Evolutionary conservation across 2,113 vertebrate genomes (phyloP).

Genomic region (Cottus gobio): DNA sequence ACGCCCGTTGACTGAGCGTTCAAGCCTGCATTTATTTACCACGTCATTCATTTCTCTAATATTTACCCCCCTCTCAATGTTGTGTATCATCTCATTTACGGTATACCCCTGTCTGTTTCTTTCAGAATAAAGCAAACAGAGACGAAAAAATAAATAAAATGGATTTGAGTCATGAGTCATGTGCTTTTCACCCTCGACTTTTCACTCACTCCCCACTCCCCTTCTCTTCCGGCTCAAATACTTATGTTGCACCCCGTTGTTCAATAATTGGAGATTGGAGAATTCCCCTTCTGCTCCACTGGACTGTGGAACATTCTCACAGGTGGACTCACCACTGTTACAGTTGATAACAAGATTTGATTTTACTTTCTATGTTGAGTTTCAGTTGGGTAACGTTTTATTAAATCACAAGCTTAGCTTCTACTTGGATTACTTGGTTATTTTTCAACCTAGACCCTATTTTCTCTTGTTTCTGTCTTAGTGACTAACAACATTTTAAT

Average conservation of each 20-base stretch:
- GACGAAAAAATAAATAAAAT: constrained; percentile 40
- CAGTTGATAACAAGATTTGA: background rate
- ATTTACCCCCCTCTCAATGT: constrained; percentile 64
- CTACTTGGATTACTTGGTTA: background rate
- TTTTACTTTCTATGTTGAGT: background rate
- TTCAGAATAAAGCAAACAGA: constrained; percentile 83
- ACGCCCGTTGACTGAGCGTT: constrained; percentile 59
- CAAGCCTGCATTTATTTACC: constrained; percentile 74
- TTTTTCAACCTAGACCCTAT: background rate
- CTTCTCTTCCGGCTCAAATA: constrained; percentile 42
- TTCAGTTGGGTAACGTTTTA: background rate
- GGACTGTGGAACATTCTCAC: constrained; percentile 57
- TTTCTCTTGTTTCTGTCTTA: too few relatives aligned
- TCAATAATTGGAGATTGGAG: constrained; percentile 73
- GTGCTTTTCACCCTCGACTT: constrained; percentile 39
- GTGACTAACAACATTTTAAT: too few relatives aligned
- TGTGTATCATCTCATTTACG: constrained; percentile 81
- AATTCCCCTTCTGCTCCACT: constrained; percentile 79
- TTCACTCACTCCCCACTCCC: background rate
- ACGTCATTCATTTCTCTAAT: constrained; percentile 76
- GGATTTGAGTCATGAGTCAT: constrained; percentile 40
- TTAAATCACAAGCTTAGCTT: background rate
- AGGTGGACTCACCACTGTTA: constrained; percentile 22
- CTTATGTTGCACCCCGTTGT: constrained; percentile 72
- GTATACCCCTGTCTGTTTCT: constrained; percentile 75